A percentile compares a stretch with the other conserved stretches of the same genome.
These are phyloP conservation scores for Ariopsis seemanni DNA, from an alignment of 2,113 vertebrate genomes.

Conservation along the genomic window DNA sequence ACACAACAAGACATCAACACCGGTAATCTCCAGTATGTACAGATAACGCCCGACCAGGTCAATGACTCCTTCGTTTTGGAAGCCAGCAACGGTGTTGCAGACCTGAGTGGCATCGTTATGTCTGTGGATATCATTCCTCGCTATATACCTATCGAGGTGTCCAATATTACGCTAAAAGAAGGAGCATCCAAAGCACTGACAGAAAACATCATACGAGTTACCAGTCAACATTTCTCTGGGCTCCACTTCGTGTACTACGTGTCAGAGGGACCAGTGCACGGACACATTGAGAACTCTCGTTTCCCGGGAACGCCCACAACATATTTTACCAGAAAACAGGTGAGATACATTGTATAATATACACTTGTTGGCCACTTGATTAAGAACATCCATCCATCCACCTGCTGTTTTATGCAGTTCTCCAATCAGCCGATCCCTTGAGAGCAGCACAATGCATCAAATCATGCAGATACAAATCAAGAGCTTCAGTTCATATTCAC, in stretches of 20 bases:
- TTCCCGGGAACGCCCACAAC: conserved; percentile 73
- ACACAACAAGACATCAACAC: conserved; percentile 79
- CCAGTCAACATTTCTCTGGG: conserved; percentile 77
- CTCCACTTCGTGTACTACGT: conserved; percentile 82
- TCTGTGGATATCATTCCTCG: conserved; percentile 80
- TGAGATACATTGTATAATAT: conserved; percentile 55
- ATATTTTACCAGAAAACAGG: conserved; percentile 86
- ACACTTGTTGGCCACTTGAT: no score
- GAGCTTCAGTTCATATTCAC: no score
- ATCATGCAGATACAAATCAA: no score
- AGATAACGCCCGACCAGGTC: conserved; percentile 67
- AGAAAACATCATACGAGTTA: conserved; percentile 77
- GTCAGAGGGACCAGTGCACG: conserved; percentile 76
- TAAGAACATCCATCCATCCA: no score
- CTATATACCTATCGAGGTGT: conserved; percentile 78
- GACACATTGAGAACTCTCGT: conserved; percentile 78
- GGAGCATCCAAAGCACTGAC: conserved; percentile 77
- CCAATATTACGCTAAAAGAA: conserved; percentile 83
- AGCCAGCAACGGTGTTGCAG: conserved; percentile 76
- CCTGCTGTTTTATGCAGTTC: no score
- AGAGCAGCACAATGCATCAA: no score
- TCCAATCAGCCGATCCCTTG: no score
- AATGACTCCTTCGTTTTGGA: conserved; percentile 78
- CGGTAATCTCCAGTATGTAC: conserved; percentile 82
- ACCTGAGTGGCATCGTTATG: conserved; percentile 72